Evolutionary conservation across 2,888 invertebrate species (phyloP), one percentile per base, ranked within the genome.

Genomic region (Gymnocheta viridis): DNA sequence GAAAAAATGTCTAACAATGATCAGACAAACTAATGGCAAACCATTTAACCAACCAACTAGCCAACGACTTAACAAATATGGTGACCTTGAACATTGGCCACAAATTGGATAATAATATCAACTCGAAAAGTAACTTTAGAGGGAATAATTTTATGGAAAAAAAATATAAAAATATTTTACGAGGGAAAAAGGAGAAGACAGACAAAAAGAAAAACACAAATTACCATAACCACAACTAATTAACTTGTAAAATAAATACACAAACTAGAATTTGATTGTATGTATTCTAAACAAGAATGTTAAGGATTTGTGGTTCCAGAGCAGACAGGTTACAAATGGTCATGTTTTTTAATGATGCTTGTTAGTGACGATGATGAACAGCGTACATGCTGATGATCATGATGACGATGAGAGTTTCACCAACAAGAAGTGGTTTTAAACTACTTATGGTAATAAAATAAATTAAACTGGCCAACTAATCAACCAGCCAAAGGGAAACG

Each of bases 151-250:
- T 56, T 24, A 76, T 44, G 32, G 32, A n/a, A 24, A 62, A 54
- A 27, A 60, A 19, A 19, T n/a, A 29, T 10, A 76, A 62, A 38
- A 54, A 32, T 44, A n/a, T 51, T 54, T 44, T 67, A 47, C 27
- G 10, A 47, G 19, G 27, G n/a, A n/a, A 27, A 17, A 44, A 44
- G 0, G 5, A 35, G 24, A 47, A 49, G 29, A 44, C 22, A 29
- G 38, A 58, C 24, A 49, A 2, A 32, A 54, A 19, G 17, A 70
- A 51, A 70, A 82, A 77, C 47, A 51, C 12, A 44, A 76, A 70
- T 60, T 60, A 51, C 69, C 62, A 69, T 74, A 69, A 82, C 82
- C 82, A 82, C 82, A 82, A 79, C 82, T 82, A 82, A 79, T 82
- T 82, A 79, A 82, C 82, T 82, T 69, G 69, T 82, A 74, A 79